Conservation (phyloP, 1,140 invertebrate species). For the Drosophila pandora region DNA sequence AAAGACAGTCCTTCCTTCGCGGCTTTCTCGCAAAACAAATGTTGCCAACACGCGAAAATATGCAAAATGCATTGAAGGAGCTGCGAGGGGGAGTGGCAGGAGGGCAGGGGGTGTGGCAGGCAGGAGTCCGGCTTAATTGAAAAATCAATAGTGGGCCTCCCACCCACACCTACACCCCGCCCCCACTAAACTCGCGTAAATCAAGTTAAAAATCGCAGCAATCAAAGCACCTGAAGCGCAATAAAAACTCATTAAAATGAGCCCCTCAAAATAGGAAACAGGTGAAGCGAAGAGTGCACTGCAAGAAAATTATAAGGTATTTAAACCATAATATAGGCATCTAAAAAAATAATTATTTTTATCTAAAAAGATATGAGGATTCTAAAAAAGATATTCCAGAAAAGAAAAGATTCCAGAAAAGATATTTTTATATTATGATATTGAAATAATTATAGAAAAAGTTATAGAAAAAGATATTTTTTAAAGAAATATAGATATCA, state of each 20-base stretch:
- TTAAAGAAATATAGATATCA: too few species aligned
- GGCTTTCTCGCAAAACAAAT: conserved; percentile 60
- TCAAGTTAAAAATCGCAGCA: conserved; percentile 81
- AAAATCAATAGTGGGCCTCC: conserved; percentile 70
- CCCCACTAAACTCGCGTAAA: conserved; percentile 67
- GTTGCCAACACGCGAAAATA: conserved; percentile 69
- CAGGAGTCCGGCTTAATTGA: conserved; percentile 63
- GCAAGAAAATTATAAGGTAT: background rate
- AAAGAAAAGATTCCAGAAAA: too few species aligned
- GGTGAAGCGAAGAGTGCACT: conserved; percentile 16
- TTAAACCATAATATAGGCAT: background rate
- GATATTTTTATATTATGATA: too few species aligned
- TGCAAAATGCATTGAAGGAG: conserved; percentile 71
- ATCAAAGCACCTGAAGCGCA: conserved; percentile 79
- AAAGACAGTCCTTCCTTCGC: conserved; percentile 44
- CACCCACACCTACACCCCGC: conserved; percentile 1
- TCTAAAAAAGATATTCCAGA: too few species aligned
- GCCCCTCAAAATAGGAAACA: conserved; percentile 21
- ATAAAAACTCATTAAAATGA: conserved; percentile 79
- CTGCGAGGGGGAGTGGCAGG: background rate
- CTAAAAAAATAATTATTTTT: background rate
- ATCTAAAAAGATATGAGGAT: background rate
- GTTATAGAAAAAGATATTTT: too few species aligned
- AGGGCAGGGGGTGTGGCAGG: background rate
- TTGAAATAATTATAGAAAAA: too few species aligned